Evolutionary conservation across 2,797 vertebrate species (phyloP), one percentile per base, ranked within the genome.

Genomic region (Poecilia wingei): DNA sequence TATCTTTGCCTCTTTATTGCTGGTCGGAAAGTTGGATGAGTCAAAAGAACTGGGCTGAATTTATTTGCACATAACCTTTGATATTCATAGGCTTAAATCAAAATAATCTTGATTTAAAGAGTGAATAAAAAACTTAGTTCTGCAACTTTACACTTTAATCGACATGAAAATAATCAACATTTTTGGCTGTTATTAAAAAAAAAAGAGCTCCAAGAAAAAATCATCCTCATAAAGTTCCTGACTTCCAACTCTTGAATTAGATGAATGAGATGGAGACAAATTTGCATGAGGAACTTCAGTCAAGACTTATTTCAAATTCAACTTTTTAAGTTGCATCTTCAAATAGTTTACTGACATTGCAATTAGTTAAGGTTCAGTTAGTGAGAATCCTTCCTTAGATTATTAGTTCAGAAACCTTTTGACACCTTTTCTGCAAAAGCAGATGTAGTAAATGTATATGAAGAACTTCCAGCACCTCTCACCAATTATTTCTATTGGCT

Each of bases 341-440:
- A 80, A 86, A 84, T 84, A 77, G 84, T 31, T 14, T 13, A 16
- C 61, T 73, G 71, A 72, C 83, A 87, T 81, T 88, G 18, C 75
- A 88, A 85, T 91, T 86, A 46, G 84, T 74, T 75, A 53, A 18
- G 53, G 80, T 80, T 79, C 71, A 82, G 13, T 25, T 77, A 55
- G 16, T 47, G 47, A 51, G 28, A 53, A 76, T 77, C 70, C 86
- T 73, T 85, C 39, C 61, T 84, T 43, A 46, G 46, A 73, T 51
- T 72, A 55, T 68, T 55, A 59, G 64, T 66, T 81, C 78, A 43
- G 49, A 20, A 28, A 74, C 86, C 59, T 92, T 91, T 87, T 79
- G 49, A 43, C 83, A 87, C 90, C 69, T 89, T 39, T 55, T 59
- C 28, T 59, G 31, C 55, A 31, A 61, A 31, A 33, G 31, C 41